Conservation (phyloP, 2,888 invertebrate species). For the Drosophila algonquin region DNA sequence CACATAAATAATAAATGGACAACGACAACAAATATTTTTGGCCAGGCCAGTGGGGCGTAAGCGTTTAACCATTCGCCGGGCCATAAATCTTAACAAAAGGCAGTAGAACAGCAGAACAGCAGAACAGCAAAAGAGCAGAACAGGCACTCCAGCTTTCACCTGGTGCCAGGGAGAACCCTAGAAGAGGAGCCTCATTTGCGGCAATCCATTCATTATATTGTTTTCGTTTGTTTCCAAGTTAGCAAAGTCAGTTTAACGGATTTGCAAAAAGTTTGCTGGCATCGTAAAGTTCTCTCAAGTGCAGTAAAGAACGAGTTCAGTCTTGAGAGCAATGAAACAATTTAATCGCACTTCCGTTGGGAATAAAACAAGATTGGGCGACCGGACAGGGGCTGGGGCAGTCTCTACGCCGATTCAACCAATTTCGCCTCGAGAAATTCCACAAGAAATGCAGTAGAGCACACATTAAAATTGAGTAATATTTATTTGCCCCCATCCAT, state of each 20-base stretch:
- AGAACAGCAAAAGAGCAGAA: background rate
- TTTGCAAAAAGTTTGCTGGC: background rate
- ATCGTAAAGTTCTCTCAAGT: background rate
- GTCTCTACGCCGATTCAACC: constrained; percentile 9
- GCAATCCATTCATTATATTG: constrained; percentile 13
- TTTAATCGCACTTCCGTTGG: background rate
- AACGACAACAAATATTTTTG: constrained; percentile 28
- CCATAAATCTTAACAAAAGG: constrained; percentile 27
- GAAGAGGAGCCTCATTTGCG: constrained; percentile 4
- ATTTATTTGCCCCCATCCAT: constrained; percentile 5
- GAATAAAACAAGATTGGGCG: background rate
- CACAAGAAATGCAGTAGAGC: constrained; percentile 30
- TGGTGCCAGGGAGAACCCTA: constrained; percentile 15
- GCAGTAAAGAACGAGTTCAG: background rate
- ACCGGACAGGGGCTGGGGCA: background rate
- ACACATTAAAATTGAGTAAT: constrained; percentile 19
- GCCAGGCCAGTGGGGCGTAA: constrained; percentile 24
- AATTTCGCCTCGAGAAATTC: constrained; percentile 2
- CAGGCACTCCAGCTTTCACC: constrained; percentile 30
- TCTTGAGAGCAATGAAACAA: background rate
- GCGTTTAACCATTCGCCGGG: constrained; percentile 15
- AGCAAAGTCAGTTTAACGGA: background rate
- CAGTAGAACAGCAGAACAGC: background rate
- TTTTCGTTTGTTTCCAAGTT: background rate
- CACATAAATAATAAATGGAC: constrained; percentile 43